Evolutionary conservation across 2,888 invertebrate species (phyloP), one percentile per base, ranked within the genome.

Genomic region (Sinodicranocentrus sp.): DNA sequence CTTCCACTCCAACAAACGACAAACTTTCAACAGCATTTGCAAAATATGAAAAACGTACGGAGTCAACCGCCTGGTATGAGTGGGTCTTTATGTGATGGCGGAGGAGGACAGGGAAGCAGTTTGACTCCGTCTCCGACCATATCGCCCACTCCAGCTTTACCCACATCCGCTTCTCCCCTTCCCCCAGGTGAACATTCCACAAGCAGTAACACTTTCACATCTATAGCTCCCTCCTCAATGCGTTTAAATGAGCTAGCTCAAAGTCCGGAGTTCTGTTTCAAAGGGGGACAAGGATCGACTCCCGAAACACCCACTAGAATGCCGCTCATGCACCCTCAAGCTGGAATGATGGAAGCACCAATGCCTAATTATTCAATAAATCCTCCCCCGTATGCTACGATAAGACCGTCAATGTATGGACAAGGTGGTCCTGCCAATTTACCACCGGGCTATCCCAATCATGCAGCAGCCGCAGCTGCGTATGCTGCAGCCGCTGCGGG

Each of bases 221-320:
- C 65, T 15, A 33, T 33, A 10, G 68, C 82, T 59, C 13, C 63
- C 33, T 0, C 63, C 5, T 59, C 59, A 8, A 23, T 25, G 0
- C 15, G 23, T 10, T 10, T 59, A 25, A 52, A 52, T 25, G 57
- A 25, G 6, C 65, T 65, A 19, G 73, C 82, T 26, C 85, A 80
- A 54, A 86, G 84, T 82, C 84, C 86, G 28, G 86, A 85, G 19
- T 70, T 54, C 17, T 75, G 73, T 48, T 43, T 73, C 26, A 86
- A 85, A 72, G 84, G 85, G 17, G 82, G 84, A 17, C 85, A 84
- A 26, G 86, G 84, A 23, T 87, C 87, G 0, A 86, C 87, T n/a
- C 87, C 87, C 19, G 87, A 86, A 0, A 86, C 87, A 0, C 87
- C 87, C 10, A 84, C 87, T 1, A 78, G 87, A 68, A 72, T 28